Conservation (phyloP, 2,113 vertebrate genomes). For the Myotis yumanensis region DNA sequence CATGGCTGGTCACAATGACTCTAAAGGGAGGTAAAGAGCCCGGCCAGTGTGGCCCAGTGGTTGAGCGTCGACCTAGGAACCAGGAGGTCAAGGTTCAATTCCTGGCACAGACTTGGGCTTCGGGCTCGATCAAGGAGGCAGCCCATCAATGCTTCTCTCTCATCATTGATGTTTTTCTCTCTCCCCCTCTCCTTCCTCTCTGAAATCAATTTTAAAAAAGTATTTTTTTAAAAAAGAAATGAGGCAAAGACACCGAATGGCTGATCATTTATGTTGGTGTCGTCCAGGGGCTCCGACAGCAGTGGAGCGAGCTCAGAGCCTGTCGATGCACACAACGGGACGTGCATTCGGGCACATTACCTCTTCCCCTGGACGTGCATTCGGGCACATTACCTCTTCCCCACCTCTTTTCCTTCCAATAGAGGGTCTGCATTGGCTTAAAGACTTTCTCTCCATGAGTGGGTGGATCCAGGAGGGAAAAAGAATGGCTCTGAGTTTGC, state of each 20-base stretch:
- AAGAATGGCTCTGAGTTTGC: background rate
- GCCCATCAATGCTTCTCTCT: too few relatives aligned
- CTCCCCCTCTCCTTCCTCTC: too few relatives aligned
- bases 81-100: too few relatives aligned
- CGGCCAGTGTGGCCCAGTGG: too few relatives aligned
- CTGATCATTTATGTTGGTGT: conserved; percentile 36
- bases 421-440: background rate
- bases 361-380: conserved; percentile 56
- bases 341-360: background rate
- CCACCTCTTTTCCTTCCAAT: background rate
- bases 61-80: too few relatives aligned
- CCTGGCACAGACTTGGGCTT: too few relatives aligned
- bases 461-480: background rate
- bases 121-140: too few relatives aligned
- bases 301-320: background rate
- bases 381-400: conserved; percentile 5
- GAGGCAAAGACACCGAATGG: background rate
- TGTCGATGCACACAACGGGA: background rate
- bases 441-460: background rate
- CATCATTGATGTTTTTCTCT: too few relatives aligned
- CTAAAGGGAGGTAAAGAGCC: too few relatives aligned
- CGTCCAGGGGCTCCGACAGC: background rate
- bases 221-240: background rate
- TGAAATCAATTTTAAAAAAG: too few relatives aligned
- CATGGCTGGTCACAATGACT: conserved; percentile 58